phyloP scores from a whole-genome alignment of 2,797 vertebrate genomes.

The Coilia nasus region DNA sequence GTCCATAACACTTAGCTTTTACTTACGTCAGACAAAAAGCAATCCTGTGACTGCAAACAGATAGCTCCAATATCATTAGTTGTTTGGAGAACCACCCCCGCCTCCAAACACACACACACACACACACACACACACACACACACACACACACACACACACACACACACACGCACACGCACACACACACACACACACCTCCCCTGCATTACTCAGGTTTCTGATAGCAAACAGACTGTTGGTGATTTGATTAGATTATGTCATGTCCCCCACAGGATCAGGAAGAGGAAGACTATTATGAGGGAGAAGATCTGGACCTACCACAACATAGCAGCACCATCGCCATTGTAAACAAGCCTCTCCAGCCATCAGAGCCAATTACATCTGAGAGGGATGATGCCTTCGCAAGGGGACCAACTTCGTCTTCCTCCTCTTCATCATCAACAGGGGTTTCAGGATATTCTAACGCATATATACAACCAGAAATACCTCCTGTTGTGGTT shows the following conservation, averaged over 20 bases:
- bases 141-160: too few relatives aligned
- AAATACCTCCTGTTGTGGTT: constrained; percentile 41
- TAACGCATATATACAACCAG: constrained; percentile 27
- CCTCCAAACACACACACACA: too few relatives aligned
- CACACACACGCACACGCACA: too few relatives aligned
- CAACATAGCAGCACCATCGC: constrained; percentile 57
- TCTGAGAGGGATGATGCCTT: constrained; percentile 54
- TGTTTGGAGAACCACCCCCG: too few relatives aligned
- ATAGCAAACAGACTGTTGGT: too few relatives aligned
- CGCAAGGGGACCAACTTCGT: constrained; percentile 48
- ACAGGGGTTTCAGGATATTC: not conserved
- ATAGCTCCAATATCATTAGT: too few relatives aligned
- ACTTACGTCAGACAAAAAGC: too few relatives aligned
- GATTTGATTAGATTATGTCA: not conserved
- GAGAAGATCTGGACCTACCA: constrained; percentile 70
- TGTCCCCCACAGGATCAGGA: constrained; percentile 61
- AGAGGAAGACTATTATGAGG: constrained; percentile 64
- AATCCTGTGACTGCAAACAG: too few relatives aligned
- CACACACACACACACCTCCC: too few relatives aligned
- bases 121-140: too few relatives aligned
- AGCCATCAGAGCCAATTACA: constrained; percentile 40
- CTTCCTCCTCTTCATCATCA: constrained; percentile 8
- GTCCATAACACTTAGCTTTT: constrained; percentile 54
- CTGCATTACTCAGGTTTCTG: not conserved
- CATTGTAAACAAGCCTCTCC: constrained; percentile 60